Evolutionary conservation across 1,140 invertebrate species (phyloP).

Genomic region (Aphaenogaster ashmeadi): DNA sequence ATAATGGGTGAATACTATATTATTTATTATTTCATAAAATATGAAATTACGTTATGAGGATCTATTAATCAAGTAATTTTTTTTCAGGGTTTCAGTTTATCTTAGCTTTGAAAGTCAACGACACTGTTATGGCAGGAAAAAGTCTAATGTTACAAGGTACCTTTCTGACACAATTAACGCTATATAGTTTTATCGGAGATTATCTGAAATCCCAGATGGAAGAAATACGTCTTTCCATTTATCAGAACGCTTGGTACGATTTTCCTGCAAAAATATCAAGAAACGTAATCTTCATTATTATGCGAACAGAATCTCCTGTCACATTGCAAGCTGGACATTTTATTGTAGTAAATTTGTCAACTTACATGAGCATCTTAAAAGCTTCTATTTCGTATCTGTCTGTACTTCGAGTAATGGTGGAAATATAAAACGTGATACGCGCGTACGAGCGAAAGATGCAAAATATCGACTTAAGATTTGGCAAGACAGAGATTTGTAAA

Average conservation of each 20-base stretch:
- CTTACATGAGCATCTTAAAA: conserved; percentile 65
- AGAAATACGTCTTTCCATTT: conserved; percentile 26
- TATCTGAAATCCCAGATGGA: conserved; percentile 65
- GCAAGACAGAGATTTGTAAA: background rate
- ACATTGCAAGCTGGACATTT: conserved; percentile 45
- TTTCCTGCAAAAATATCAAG: conserved; percentile 11
- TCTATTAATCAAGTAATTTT: background rate
- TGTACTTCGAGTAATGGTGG: conserved; percentile 68
- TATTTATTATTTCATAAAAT: background rate
- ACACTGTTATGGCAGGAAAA: conserved; percentile 44
- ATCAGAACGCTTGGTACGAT: conserved; percentile 51
- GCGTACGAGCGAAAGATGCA: too few relatives aligned
- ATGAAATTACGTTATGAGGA: too few relatives aligned
- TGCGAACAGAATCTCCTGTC: conserved; percentile 38
- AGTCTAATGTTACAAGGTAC: conserved; percentile 10
- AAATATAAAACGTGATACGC: background rate
- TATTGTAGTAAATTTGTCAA: conserved; percentile 60
- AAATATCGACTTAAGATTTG: background rate
- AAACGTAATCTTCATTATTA: conserved; percentile 49
- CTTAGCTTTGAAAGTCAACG: conserved; percentile 29
- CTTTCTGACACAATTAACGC: conserved; percentile 34
- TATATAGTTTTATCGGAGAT: conserved; percentile 66
- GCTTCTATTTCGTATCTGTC: conserved; percentile 70
- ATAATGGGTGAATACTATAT: conserved; percentile 44
- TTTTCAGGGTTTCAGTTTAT: conserved; percentile 69